phyloP scores from a whole-genome alignment of 2,797 vertebrate genomes.

The Mormyrops attenuatus region DNA sequence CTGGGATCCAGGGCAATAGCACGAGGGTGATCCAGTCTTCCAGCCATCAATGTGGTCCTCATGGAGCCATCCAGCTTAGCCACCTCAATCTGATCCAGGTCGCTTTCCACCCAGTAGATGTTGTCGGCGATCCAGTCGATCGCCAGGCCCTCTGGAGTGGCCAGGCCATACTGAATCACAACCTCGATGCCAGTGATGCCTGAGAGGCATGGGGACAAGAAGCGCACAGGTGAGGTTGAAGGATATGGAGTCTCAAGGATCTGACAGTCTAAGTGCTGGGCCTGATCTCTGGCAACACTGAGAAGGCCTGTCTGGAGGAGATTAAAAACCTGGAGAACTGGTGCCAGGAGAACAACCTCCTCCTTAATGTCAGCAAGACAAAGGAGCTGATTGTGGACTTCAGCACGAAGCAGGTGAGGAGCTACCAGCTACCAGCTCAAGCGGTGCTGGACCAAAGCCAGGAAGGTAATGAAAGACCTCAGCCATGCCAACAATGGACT shows the following conservation, averaged over 20 bases:
- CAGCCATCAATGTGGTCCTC: constrained; percentile 87
- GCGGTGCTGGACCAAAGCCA: too few relatives aligned
- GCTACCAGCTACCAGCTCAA: too few relatives aligned
- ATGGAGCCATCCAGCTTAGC: constrained; percentile 92
- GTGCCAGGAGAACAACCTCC: too few relatives aligned
- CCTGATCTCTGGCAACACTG: too few relatives aligned
- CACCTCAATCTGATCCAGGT: constrained; percentile 96
- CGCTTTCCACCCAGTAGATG: constrained; percentile 99
- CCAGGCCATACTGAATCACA: constrained; percentile 91
- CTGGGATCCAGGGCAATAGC: constrained; percentile 92
- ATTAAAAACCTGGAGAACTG: too few relatives aligned
- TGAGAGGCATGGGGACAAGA: constrained; percentile 37
- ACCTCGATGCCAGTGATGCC: constrained; percentile 93
- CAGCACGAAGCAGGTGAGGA: too few relatives aligned
- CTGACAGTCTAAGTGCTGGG: neutral
- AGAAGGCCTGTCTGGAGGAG: too few relatives aligned
- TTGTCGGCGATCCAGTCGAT: constrained; percentile 98
- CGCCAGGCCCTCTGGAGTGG: constrained; percentile 89
- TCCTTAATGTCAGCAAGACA: too few relatives aligned
- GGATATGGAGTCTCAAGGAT: neutral
- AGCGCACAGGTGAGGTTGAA: neutral
- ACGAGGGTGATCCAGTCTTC: constrained; percentile 89
- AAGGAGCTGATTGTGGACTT: too few relatives aligned
- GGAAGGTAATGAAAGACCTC: too few relatives aligned
- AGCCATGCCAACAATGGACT: too few relatives aligned